A percentile compares a stretch with the other conserved stretches of the same genome.
Evolutionary conservation across 2,797 vertebrate genomes (phyloP).

Genomic region (Tympanoctomys barrerae): DNA sequence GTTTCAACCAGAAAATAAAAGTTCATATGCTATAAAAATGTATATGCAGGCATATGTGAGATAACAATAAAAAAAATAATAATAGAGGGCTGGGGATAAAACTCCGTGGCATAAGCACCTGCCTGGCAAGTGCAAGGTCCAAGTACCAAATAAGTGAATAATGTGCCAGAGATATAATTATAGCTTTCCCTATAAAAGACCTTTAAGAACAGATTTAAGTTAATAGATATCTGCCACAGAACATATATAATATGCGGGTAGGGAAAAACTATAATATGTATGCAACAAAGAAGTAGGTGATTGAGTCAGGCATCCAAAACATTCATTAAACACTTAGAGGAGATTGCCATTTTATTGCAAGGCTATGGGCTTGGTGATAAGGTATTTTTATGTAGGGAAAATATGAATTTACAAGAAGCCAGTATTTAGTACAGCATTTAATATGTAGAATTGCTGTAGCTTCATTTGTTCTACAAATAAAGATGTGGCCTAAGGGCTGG

Average conservation of each 20-base stretch:
- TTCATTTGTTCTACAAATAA: constrained; percentile 22
- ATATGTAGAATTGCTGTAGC: not conserved
- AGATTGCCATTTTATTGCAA: not conserved
- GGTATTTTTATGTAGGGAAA: not conserved
- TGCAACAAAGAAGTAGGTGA: not conserved
- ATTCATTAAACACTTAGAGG: not conserved
- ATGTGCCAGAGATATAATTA: constrained; percentile 31
- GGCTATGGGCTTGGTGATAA: not conserved
- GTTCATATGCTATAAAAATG: constrained; percentile 43
- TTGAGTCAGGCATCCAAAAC: not conserved
- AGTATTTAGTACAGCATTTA: not conserved
- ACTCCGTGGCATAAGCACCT: too few species aligned
- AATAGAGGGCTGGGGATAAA: not conserved
- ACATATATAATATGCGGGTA: not conserved
- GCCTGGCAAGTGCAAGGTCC: too few species aligned
- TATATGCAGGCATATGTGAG: not conserved
- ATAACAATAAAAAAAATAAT: not conserved
- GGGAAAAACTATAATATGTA: not conserved
- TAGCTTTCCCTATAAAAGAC: not conserved
- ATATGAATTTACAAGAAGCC: not conserved
- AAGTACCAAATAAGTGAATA: too few species aligned
- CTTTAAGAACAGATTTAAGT: constrained; percentile 6
- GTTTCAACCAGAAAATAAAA: constrained; percentile 47
- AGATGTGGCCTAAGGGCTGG: not conserved
- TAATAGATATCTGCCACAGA: not conserved